Evolutionary conservation across 2,113 vertebrate genomes (phyloP).

Genomic region (Baryphthengus martii): DNA sequence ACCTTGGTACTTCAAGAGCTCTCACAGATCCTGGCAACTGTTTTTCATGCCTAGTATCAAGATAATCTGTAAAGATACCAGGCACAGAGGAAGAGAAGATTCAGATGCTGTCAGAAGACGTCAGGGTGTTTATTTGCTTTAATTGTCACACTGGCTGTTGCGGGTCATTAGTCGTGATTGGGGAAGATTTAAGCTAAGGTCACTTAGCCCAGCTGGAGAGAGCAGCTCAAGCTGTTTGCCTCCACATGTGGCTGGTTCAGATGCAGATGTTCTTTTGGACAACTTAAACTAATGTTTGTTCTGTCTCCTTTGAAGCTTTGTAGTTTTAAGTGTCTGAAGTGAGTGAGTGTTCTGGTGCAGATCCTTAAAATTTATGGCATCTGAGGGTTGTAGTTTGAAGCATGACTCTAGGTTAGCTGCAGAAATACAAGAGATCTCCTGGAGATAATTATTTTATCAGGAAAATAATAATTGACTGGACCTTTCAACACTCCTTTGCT

Average conservation of each 20-base stretch:
- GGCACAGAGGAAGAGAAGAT: neutral
- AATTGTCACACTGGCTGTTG: neutral
- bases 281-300: constrained; percentile 19
- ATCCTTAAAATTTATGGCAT: neutral
- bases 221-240: constrained; percentile 15
- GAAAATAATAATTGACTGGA: constrained; percentile 40
- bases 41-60: neutral
- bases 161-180: constrained; percentile 15
- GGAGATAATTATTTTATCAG: constrained; percentile 9
- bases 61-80: constrained; percentile 6
- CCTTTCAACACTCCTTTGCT: constrained; percentile 19
- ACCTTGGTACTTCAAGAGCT: neutral
- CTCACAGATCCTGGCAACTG: neutral
- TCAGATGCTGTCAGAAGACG: neutral
- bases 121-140: constrained; percentile 32
- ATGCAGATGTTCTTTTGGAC: constrained; percentile 11
- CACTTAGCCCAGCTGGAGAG: neutral
- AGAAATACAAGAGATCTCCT: constrained; percentile 24
- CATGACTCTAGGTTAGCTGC: neutral
- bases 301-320: constrained; percentile 32
- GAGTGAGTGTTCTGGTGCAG: neutral
- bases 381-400: constrained; percentile 12
- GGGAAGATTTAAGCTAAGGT: constrained; percentile 27
- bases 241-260: neutral
- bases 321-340: constrained; percentile 6